Percentiles rank a stretch among this genome's conserved stretches.
These are phyloP conservation scores for Opisthocomus hoazin DNA, from an alignment of 2,113 vertebrate species.

Conservation along the genomic window DNA sequence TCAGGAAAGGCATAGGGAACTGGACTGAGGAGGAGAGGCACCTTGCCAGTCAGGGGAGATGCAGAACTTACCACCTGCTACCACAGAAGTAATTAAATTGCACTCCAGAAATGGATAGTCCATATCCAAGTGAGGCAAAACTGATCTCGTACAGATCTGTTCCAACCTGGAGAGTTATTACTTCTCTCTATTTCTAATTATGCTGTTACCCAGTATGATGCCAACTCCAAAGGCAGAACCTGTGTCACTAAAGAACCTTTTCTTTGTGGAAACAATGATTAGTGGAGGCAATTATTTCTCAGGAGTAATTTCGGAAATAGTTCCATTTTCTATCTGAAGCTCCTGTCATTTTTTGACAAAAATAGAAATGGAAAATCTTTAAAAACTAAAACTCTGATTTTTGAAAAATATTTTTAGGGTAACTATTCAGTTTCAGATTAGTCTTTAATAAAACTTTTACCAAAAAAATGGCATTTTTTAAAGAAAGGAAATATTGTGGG, in stretches of 20 bases:
- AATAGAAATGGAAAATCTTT: not conserved
- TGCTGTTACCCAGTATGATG: conserved; percentile 33
- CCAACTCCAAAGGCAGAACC: conserved; percentile 64
- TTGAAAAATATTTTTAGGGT: not conserved
- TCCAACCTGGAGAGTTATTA: conserved; percentile 57
- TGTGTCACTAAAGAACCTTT: conserved; percentile 38
- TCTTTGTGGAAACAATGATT: conserved; percentile 22
- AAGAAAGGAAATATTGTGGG: not conserved
- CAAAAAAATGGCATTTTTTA: not conserved
- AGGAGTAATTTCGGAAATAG: not conserved
- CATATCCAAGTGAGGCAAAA: conserved; percentile 51
- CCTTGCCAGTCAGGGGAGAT: conserved; percentile 1
- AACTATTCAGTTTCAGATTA: not conserved
- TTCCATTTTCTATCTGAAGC: not conserved
- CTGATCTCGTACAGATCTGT: conserved; percentile 31
- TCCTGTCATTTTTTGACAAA: not conserved
- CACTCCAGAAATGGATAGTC: conserved; percentile 51
- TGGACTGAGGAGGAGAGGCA: not conserved
- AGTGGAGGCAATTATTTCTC: conserved; percentile 19
- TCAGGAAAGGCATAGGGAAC: not conserved
- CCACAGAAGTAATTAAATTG: conserved; percentile 47
- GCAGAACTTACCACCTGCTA: conserved; percentile 44
- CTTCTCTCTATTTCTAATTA: conserved; percentile 60
- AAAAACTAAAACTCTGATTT: not conserved
- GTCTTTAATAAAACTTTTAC: not conserved